Percentiles rank a stretch among this genome's conserved stretches.
Conservation (phyloP, 2,888 invertebrate species). For the Campaea margaritaria region DNA sequence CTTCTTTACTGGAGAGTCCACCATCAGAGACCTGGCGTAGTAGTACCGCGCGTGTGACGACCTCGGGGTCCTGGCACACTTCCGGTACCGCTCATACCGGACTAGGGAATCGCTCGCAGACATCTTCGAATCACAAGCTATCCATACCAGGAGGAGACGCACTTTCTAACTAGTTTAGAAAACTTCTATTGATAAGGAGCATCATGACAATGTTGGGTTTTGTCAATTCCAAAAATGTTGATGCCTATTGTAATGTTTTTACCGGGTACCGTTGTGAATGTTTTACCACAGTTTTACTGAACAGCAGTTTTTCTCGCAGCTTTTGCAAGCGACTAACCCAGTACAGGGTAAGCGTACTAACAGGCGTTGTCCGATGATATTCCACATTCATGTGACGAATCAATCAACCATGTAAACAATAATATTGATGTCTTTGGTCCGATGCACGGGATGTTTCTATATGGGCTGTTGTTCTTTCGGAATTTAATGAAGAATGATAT, state of each 20-base stretch:
- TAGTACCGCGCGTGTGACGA: slow-evolving; percentile 69
- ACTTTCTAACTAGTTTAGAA: slow-evolving; percentile 1
- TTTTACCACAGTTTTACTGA: neutral
- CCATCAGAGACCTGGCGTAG: slow-evolving; percentile 67
- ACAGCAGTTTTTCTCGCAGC: slow-evolving; percentile 11
- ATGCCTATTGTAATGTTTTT: neutral
- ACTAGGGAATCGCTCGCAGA: slow-evolving; percentile 67
- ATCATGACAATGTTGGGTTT: neutral
- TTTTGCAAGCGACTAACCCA: slow-evolving; percentile 34
- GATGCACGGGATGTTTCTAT: slow-evolving; percentile 59
- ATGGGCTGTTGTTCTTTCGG: slow-evolving; percentile 29
- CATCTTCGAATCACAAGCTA: slow-evolving; percentile 67
- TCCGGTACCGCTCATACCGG: slow-evolving; percentile 66
- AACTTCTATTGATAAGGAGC: neutral
- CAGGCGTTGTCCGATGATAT: slow-evolving; percentile 52
- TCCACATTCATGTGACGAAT: slow-evolving; percentile 69
- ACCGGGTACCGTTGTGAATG: too few species aligned
- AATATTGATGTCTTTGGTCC: slow-evolving; percentile 66
- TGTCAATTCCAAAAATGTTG: too few species aligned
- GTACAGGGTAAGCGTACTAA: slow-evolving; percentile 50
- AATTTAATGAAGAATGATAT: slow-evolving; percentile 17
- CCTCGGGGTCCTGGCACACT: slow-evolving; percentile 61
- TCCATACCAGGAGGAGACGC: slow-evolving; percentile 33
- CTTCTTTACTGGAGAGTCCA: slow-evolving; percentile 55
- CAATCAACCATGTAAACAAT: slow-evolving; percentile 78